Base-by-base conservation (phyloP, 2,888 invertebrate genomes). In the Aphidoletes aphidimyza region DNA sequence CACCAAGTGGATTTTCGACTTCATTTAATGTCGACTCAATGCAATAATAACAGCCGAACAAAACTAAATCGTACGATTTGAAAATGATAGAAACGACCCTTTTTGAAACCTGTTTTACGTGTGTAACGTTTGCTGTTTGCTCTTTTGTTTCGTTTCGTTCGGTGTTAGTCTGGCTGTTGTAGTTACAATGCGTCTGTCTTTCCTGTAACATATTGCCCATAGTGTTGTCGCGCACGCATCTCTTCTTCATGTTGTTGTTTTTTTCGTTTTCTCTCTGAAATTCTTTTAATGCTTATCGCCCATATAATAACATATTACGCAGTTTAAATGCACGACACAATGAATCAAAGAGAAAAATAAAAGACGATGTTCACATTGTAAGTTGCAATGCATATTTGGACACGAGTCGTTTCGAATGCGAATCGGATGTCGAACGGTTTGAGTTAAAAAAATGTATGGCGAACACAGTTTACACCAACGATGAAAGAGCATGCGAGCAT, bases 71-170 rank as follows among this genome's bases (percentile, higher is more conserved):
- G 69, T 14, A 6, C 69, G n/a, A 69, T 69, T 69, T 69, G 69
- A 69, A 69, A 69, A 69, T 69, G 69, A 69, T 30, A 30, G 54
- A 30, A 69, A 30, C 69, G 69, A 69, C 69, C 69, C 69, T 69
- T 69, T 69, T 30, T 34, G 34, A 69, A 69, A 69, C 69, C 69
- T 69, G 69, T 69, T 69, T 69, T 69, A 22, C 30, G 26, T 69
- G 0, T 69, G 2, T 69, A 11, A 17, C 6, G 26, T 14, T 30
- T 30, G 17, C 3, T 54, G 69, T 69, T 69, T n/a, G 22, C 3
- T 54, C 0, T 69, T 14, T n/a, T 54, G 54, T 54, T 54, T 22
- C 17, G 9, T 47, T 22, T 54, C 54, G 3, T 39, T 39, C 22
- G 5, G 54, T 22, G 2, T 19, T n/a, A n/a, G n/a, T 47, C 17